Conservation (phyloP, 2,797 vertebrate genomes). For the Orestias chungarensis region DNA sequence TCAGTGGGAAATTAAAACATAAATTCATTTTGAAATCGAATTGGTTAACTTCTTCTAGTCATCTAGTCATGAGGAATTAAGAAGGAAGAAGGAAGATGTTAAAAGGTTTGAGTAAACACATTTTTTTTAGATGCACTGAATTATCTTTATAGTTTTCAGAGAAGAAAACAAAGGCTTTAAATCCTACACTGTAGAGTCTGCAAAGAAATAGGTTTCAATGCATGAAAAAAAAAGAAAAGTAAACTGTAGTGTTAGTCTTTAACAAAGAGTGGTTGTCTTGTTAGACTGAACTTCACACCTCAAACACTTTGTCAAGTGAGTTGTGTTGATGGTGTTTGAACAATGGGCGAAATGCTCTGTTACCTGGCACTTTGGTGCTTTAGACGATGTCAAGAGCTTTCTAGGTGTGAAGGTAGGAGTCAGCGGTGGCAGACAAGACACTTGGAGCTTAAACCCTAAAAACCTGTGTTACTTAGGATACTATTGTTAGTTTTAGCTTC, state of each 20-base stretch:
- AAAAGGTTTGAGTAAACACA: background rate
- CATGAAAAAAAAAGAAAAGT: conserved; percentile 53
- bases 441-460: conserved; percentile 22
- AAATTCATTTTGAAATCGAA: conserved; percentile 16
- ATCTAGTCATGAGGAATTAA: conserved; percentile 23
- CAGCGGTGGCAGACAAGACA: conserved; percentile 22
- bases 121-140: background rate
- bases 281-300: conserved; percentile 37
- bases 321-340: background rate
- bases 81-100: conserved; percentile 27
- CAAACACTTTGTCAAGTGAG: background rate
- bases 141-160: conserved; percentile 8
- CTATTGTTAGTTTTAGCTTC: conserved; percentile 27
- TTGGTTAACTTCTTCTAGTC: conserved; percentile 18
- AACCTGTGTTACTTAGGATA: conserved; percentile 22
- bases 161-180: conserved; percentile 19
- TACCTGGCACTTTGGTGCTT: conserved; percentile 51
- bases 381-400: conserved; percentile 32
- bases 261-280: conserved; percentile 31
- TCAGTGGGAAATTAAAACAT: background rate
- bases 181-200: conserved; percentile 37
- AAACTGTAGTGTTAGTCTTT: conserved; percentile 40
- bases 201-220: conserved; percentile 41
- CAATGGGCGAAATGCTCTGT: conserved; percentile 35
- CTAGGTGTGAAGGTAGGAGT: conserved; percentile 9